Base-by-base conservation (phyloP, 64 coral and sea anemone genomes). In the Montipora sp. region DNA sequence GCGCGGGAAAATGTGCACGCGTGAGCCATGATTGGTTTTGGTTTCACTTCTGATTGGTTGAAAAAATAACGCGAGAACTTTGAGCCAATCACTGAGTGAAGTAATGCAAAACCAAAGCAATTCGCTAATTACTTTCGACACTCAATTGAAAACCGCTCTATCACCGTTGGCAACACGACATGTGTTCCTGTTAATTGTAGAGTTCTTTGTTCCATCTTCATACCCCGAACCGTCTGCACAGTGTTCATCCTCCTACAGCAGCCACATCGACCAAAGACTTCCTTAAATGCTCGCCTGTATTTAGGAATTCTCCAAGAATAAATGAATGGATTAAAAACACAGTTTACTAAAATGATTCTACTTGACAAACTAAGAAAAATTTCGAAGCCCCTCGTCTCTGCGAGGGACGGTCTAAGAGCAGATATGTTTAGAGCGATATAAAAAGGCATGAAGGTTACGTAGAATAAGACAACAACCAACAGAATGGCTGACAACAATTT, bases 281-380 rank as follows among this genome's bases (percentile, higher is more conserved):
- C 80, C 36, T 63, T 16, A 36, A 83, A 83, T 47, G 80, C 80
- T 67, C 80, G 24, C 59, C 22, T 83, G 59, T 83, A 83, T 2
- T 45, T 65, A 18, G 60, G 80, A 83, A 83, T 83, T 19, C 80
- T 46, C 80, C 80, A 68, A 20, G 60, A 55, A 36, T 83, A 83
- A 2, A 83, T 65, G 16, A 83, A 83, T 16, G 80, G 80, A 66
- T 83, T 83, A 2, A 83, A 66, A 68, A 27, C 47, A 8, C 80
- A 83, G 36, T 83, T 83, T 7, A 83, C 0, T 67, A 83, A 47
- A n/a, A 83, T 0, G 43, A 83, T 7, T 67, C n/a, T 47, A 60
- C 47, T 66, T 7, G 80, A 66, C 36, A 24, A 57, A 57, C 15
- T 8, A 46, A 66, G 15, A 67, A 9, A 83, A 65, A 68, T 7